Base-by-base conservation (phyloP, 2,113 vertebrate genomes). In the Glareola pratincola region DNA sequence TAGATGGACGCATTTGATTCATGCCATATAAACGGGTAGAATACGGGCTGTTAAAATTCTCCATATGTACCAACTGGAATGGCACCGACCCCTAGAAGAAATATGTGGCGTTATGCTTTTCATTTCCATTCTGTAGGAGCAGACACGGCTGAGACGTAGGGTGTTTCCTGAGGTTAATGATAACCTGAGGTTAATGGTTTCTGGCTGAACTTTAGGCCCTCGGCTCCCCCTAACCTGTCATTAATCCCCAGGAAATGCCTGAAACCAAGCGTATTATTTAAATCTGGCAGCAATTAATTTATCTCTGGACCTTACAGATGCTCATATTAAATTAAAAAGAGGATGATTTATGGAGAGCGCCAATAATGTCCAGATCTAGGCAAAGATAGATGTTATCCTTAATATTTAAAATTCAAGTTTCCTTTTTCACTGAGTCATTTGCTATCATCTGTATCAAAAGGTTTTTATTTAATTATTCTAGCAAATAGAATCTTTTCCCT, bases 241-340 rank as follows among this genome's bases (percentile, higher is more conserved):
- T 97, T 97, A 97, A 97, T 97, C 94, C 94, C 86, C 94, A 97
- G 97, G 93, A 96, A 96, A 97, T 97, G 94, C 94, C 94, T 95
- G 92, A 95, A 94, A 97, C 94, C 83, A 95, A 96, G 91, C 26
- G 18, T 94, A 92, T 95, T 96, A 97, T 96, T 96, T 97, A 95
- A 97, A 96, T 96, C 96, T 97, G 95, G 92, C 96, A 97, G 94
- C 94, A 95, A 96, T 97, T 97, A 97, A 96, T 97, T 97, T 96
- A 95, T 96, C 95, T 94, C 91, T 97, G 95, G 96, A 94, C 95
- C 91, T 92, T 97, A 96, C 91, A 96, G 92, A 97, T 92, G 92
- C 92, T 95, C 84, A 94, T 94, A 97, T 96, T 95, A 96, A 96
- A 96, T 96, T 96, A 92, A 94, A 92, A 96, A 93, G 71, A 91